Evolutionary conservation across 2,888 invertebrate species (phyloP).

Genomic region (Sicus ferrugineus): DNA sequence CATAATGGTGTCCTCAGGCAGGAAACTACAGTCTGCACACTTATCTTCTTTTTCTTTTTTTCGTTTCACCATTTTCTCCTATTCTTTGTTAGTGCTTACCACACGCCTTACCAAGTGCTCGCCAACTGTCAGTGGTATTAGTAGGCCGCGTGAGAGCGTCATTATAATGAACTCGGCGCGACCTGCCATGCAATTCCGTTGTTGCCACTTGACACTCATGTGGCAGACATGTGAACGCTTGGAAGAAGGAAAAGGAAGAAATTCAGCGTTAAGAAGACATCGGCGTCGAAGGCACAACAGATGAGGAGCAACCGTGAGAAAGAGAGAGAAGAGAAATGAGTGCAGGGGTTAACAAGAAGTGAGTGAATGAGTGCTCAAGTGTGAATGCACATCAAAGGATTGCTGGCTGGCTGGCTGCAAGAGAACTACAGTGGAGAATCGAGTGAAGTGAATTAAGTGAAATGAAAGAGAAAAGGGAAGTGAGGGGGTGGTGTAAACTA

Average conservation of each 20-base stretch:
- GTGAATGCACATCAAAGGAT: conserved; percentile 27
- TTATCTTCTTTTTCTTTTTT: background rate
- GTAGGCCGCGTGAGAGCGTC: no score
- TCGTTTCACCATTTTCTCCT: background rate
- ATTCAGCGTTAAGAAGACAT: background rate
- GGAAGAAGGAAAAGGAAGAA: background rate
- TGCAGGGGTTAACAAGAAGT: background rate
- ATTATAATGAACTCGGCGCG: background rate
- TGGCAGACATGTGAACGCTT: background rate
- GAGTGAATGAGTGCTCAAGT: conserved; percentile 13
- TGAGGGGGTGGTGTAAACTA: background rate
- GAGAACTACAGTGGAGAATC: background rate
- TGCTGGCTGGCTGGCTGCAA: background rate
- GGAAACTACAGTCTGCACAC: background rate
- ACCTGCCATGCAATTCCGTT: background rate
- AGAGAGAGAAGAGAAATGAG: background rate
- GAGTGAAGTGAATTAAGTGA: background rate
- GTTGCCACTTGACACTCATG: conserved; percentile 5
- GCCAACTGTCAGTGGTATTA: no score
- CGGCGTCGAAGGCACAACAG: background rate
- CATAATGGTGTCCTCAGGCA: conserved; percentile 13
- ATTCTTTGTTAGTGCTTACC: no score
- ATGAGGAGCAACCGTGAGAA: background rate
- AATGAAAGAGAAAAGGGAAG: background rate
- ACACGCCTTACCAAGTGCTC: no score